phyloP scores from a whole-genome alignment of 2,888 invertebrate species.

The Kryphioiulus occultus region DNA sequence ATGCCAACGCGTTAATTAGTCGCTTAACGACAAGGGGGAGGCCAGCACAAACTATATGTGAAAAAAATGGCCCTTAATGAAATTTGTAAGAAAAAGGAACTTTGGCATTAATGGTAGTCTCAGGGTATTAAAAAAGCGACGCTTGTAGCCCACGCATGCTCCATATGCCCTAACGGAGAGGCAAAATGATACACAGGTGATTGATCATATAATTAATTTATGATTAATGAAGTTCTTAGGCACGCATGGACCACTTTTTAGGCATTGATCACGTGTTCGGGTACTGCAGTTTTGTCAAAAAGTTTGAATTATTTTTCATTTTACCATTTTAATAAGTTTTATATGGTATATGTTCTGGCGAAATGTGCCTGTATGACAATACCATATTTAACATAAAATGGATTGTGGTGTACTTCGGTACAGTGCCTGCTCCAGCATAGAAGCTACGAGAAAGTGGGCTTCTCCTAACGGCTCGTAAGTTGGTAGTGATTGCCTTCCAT shows the following conservation, averaged over 20 bases:
- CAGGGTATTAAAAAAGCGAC: not conserved
- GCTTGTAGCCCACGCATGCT: not conserved
- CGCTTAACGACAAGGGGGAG: not conserved
- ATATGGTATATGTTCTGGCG: no score
- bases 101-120: constrained; percentile 8
- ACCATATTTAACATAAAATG: no score
- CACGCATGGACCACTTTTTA: not conserved
- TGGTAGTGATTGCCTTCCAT: no score
- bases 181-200: constrained; percentile 23
- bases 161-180: constrained; percentile 1
- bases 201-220: constrained; percentile 3
- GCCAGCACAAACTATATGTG: not conserved
- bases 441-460: no score
- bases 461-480: no score
- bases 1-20: constrained; percentile 14
- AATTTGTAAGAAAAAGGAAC: constrained; percentile 23
- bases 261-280: not conserved
- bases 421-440: no score
- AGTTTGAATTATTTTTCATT: no score
- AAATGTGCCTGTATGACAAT: no score
- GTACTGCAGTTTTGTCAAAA: no score
- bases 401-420: no score
- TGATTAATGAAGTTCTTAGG: not conserved
- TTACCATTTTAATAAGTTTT: no score
- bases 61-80: constrained; percentile 3